Percentiles rank a stretch among this genome's conserved stretches.
Evolutionary conservation across 2,797 vertebrate genomes (phyloP).

Genomic region (Enteromius argenteus): DNA sequence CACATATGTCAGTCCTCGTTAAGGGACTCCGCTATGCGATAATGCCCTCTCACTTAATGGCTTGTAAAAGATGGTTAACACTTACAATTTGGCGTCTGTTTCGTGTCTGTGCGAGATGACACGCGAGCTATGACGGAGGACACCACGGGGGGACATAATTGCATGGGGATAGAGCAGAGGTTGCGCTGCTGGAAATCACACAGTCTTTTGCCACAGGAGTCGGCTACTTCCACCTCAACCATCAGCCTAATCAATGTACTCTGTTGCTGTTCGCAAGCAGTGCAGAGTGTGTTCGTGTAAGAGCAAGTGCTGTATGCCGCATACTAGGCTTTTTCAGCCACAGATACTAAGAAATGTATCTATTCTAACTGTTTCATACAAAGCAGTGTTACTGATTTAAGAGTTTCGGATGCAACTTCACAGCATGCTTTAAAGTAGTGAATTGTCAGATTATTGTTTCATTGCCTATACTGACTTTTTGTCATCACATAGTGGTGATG

Average conservation of each 20-base stretch:
- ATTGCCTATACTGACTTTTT: not conserved
- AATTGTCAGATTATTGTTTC: not conserved
- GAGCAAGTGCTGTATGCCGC: not conserved
- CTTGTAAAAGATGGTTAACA: constrained; percentile 99
- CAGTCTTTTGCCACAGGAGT: constrained; percentile 55
- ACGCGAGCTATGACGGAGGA: constrained; percentile 73
- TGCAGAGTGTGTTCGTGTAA: not conserved
- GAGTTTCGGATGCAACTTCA: not conserved
- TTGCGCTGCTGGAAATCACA: constrained; percentile 64
- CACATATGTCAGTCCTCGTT: constrained; percentile 99
- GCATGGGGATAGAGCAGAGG: constrained; percentile 59
- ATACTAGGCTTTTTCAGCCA: not conserved
- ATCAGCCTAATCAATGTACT: not conserved
- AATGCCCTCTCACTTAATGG: constrained; percentile 95
- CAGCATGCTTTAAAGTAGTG: not conserved
- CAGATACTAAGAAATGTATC: not conserved
- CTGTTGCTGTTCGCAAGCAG: not conserved
- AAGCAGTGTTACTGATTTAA: not conserved
- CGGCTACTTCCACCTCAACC: constrained; percentile 10
- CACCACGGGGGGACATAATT: constrained; percentile 75
- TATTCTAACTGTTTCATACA: not conserved
- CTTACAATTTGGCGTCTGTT: constrained; percentile 90
- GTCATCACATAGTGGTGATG: not conserved
- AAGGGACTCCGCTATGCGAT: constrained; percentile 88
- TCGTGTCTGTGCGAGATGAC: constrained; percentile 67